Evolutionary conservation across 2,113 vertebrate species (phyloP).

Genomic region (Cyanoderma ruficeps): DNA sequence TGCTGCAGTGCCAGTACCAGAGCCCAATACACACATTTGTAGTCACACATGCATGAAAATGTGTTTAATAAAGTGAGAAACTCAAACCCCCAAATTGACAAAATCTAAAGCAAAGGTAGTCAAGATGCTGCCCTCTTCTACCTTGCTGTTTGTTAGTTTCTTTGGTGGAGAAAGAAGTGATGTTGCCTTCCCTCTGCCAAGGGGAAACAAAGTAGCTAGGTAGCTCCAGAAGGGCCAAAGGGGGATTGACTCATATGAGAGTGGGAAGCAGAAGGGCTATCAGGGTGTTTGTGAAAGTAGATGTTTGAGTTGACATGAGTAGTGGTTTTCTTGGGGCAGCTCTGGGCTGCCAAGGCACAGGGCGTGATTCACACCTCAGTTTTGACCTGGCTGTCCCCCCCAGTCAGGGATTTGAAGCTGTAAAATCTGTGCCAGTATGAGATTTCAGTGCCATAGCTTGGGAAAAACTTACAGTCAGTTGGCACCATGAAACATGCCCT

Average conservation of each 20-base stretch:
- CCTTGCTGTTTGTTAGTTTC: not conserved
- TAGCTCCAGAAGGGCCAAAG: not conserved
- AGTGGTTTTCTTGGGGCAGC: not conserved
- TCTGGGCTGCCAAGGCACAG: not conserved
- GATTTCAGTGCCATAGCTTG: not conserved
- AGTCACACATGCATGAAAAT: not conserved
- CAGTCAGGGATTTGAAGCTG: not conserved
- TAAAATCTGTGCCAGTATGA: not conserved
- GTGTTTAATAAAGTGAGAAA: not conserved
- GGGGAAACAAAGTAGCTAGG: not conserved
- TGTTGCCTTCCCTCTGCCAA: not conserved
- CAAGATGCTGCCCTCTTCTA: not conserved
- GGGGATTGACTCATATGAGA: not conserved
- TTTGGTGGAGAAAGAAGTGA: not conserved
- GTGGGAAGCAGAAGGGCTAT: not conserved
- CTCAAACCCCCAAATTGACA: not conserved
- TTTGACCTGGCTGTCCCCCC: not conserved
- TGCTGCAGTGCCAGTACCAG: not conserved
- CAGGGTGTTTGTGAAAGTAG: not conserved
- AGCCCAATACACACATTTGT: not conserved
- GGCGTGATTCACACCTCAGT: not conserved
- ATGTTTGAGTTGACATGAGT: not conserved
- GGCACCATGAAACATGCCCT: not conserved
- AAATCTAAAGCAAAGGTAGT: not conserved
- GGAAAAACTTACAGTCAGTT: not conserved